phyloP scores from a whole-genome alignment of 2,113 vertebrate genomes.

The Hippocampus mohnikei region DNA sequence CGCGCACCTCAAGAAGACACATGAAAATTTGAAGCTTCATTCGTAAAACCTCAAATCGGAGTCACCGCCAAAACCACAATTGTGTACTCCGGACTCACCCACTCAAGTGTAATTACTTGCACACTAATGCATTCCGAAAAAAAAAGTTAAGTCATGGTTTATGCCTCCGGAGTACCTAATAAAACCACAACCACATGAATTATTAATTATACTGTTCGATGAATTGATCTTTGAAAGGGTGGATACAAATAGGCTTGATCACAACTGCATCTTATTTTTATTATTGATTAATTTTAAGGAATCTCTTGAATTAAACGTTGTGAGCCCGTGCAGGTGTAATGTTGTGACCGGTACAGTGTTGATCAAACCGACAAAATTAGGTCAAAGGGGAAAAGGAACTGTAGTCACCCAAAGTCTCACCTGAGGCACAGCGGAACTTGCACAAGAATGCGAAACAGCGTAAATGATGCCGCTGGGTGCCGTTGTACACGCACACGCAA shows the following conservation, averaged over 20 bases:
- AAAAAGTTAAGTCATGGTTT: no score
- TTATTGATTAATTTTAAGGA: background rate
- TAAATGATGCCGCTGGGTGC: background rate
- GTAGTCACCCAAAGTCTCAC: conserved; percentile 48
- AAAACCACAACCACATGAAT: no score
- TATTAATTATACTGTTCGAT: no score
- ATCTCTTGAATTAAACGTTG: background rate
- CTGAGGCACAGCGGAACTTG: conserved; percentile 25
- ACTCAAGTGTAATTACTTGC: no score
- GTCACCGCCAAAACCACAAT: background rate
- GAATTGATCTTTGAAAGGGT: no score
- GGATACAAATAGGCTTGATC: no score
- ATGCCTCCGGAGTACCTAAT: no score
- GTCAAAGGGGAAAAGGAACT: conserved; percentile 13
- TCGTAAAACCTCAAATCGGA: background rate
- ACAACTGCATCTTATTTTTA: no score
- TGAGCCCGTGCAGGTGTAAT: background rate
- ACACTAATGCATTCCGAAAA: no score
- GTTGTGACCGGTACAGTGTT: background rate
- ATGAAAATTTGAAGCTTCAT: no score
- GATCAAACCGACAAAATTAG: background rate
- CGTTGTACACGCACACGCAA: background rate
- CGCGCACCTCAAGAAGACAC: no score
- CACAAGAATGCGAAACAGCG: background rate
- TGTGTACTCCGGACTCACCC: no score